Evolutionary conservation across 2,797 vertebrate species (phyloP), one percentile per base, ranked within the genome.

Genomic region (Sphenodon punctatus): DNA sequence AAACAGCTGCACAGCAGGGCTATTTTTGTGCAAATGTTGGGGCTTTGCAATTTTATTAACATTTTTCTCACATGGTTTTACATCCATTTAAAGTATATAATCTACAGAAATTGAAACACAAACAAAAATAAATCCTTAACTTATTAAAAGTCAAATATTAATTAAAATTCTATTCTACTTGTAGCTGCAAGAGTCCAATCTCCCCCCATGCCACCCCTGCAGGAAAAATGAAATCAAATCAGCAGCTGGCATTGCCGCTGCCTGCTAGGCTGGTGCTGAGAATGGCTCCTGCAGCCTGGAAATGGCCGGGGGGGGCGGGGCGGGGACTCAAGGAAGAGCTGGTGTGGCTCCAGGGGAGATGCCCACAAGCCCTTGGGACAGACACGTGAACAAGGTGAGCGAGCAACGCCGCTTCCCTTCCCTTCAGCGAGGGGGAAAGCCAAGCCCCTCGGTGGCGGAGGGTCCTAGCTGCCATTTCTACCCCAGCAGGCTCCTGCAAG

Each of bases 111-210:
- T 93, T 92, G 90, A 89, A 96, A 96, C 94, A 94, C 93, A 94
- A 94, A 95, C 93, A 94, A 95, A 95, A 95, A 96, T 94, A 95
- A 95, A 95, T 95, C 95, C 95, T 96, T 93, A 94, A 92, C 93
- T 94, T 94, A 89, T 48, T 91, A 79, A 82, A 94, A 95, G 92
- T 95, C 92, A 90, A 87, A 94, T 94, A 91, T 94, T 91, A 94
- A 93, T 88, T 93, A 93, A 91, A 88, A 87, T 92, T 93, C 94
- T 94, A 92, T 89, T 93, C 90, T 91, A 91, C 83, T 92, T 94
- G 90, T 88, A 91, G 91, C 88, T 85, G 83, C 91, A 89, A 80
- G 82, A 90, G 60, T 82, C 69, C 73, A 9, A 25, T 60, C 80
- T 80, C 68, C 80, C 65, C 60, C 17, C 53, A 67, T 58, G 73